Conservation (phyloP, 2,113 vertebrate genomes). For the Elephantulus edwardii region DNA sequence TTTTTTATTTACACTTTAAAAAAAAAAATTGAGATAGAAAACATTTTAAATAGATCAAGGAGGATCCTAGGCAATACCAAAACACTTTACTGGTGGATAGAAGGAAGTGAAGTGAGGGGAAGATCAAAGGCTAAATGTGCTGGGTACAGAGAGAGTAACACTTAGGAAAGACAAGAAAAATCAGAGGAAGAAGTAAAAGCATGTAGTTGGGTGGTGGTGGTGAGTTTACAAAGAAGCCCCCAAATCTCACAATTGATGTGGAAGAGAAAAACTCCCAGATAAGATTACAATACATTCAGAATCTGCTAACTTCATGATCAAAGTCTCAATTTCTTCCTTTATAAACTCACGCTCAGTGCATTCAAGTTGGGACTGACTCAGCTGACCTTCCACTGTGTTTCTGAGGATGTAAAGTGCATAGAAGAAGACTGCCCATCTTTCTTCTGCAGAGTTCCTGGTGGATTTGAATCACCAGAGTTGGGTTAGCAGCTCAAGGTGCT, state of each 20-base stretch:
- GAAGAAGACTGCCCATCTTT: neutral
- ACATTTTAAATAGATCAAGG: neutral
- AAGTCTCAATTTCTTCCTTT: neutral
- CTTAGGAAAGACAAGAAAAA: constrained; percentile 8
- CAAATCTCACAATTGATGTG: neutral
- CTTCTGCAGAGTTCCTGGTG: neutral
- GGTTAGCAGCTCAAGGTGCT: no score
- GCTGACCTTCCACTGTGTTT: no score
- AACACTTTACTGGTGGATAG: neutral
- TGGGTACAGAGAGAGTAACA: neutral
- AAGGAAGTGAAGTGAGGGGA: neutral
- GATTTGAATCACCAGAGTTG: neutral
- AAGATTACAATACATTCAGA: neutral
- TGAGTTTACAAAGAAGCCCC: neutral
- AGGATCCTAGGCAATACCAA: neutral
- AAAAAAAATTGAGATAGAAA: no score
- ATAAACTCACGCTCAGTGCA: no score
- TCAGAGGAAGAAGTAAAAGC: neutral
- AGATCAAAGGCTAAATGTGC: neutral
- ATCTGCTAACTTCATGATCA: neutral
- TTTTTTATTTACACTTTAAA: no score
- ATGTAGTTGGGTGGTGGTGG: neutral
- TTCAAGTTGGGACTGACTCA: no score
- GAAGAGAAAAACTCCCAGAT: neutral
- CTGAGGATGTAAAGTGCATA: neutral